phyloP scores from a whole-genome alignment of 2,888 invertebrate genomes.

The Pimpla rufipes region DNA sequence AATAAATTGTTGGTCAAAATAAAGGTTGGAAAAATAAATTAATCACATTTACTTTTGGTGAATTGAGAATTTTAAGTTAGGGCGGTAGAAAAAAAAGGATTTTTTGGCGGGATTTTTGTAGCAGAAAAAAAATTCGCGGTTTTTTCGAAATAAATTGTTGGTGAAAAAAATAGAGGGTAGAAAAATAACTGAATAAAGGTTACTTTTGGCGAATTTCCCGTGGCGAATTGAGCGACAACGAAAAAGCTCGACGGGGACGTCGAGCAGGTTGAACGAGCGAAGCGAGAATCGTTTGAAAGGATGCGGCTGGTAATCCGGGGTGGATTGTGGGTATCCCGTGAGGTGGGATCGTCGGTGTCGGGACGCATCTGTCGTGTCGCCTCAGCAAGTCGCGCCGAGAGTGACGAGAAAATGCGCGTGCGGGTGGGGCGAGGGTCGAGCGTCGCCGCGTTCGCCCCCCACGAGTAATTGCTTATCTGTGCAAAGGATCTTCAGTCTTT shows the following conservation, averaged over 20 bases:
- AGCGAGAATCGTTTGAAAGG: constrained; percentile 48
- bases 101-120: too few relatives aligned
- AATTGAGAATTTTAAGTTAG: too few relatives aligned
- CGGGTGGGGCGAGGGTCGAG: constrained; percentile 50
- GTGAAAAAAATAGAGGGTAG: too few relatives aligned
- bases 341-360: not conserved
- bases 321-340: constrained; percentile 50
- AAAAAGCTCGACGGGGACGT: not conserved
- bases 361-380: constrained; percentile 75
- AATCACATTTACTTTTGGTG: not conserved
- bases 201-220: not conserved
- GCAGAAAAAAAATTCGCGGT: too few relatives aligned
- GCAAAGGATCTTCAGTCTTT: constrained; percentile 84
- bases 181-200: too few relatives aligned
- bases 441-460: constrained; percentile 65
- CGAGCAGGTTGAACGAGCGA: constrained; percentile 42
- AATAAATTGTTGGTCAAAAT: too few relatives aligned
- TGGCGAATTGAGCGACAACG: not conserved
- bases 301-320: constrained; percentile 72
- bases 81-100: too few relatives aligned
- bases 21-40: too few relatives aligned
- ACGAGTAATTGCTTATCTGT: constrained; percentile 84
- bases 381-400: constrained; percentile 78
- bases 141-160: too few relatives aligned
- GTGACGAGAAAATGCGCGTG: constrained; percentile 14